A percentile compares a stretch with the other conserved stretches of the same genome.
Conservation (phyloP, 2,113 vertebrate species). For the Hipposideros armiger region DNA sequence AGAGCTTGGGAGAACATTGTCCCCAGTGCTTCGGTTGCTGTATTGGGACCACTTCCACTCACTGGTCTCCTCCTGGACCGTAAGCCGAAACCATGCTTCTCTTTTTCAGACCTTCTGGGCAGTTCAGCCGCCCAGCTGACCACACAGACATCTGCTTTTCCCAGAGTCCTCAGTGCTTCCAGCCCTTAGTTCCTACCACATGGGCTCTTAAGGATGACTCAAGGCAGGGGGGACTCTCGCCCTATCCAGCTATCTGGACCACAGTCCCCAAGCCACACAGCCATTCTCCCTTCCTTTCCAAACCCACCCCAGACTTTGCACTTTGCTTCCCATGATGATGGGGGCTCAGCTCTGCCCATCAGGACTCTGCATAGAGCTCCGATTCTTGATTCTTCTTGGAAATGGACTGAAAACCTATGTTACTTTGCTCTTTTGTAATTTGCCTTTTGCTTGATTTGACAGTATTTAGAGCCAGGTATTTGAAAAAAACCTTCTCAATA, state of each 20-base stretch:
- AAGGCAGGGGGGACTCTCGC: background rate
- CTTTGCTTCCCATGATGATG: background rate
- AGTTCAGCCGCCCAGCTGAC: background rate
- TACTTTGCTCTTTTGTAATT: conserved; percentile 11
- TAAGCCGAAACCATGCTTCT: conserved; percentile 1
- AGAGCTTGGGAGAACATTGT: background rate
- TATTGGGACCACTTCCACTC: background rate
- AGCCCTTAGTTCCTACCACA: background rate
- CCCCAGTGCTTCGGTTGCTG: background rate
- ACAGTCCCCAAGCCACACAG: background rate
- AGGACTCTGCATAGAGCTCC: background rate
- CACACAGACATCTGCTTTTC: conserved; percentile 2
- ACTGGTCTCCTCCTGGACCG: conserved; percentile 10
- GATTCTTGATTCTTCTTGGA: conserved; percentile 11
- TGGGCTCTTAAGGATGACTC: background rate
- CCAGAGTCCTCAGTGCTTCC: background rate
- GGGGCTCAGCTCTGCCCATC: background rate
- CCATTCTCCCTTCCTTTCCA: background rate
- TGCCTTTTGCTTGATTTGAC: conserved; percentile 34
- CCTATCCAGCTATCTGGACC: background rate
- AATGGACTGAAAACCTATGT: background rate
- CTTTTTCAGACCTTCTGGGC: conserved; percentile 8
- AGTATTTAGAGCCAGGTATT: conserved; percentile 1
- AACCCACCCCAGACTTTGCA: background rate
- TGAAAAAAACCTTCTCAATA: conserved; percentile 27